phyloP scores from a whole-genome alignment of 2,888 invertebrate species.

The Cosmorhoe ocellata region DNA sequence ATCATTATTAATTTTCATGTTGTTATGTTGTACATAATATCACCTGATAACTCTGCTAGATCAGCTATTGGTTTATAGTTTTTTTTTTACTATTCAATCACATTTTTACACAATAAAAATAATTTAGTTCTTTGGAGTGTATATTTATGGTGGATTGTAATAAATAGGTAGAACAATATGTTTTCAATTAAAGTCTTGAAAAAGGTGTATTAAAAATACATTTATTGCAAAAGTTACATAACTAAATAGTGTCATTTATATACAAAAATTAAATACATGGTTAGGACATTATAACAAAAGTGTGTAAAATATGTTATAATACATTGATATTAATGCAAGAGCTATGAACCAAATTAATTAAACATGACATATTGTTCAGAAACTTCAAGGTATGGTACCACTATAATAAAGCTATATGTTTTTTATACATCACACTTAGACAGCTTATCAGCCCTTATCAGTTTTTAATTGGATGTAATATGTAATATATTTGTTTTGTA shows the following conservation, averaged over 20 bases:
- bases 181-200: slow-evolving; percentile 40
- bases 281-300: slow-evolving; percentile 55
- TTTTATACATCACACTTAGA: neutral
- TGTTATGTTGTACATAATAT: neutral
- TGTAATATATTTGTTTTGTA: too few relatives aligned
- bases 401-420: neutral
- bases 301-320: slow-evolving; percentile 59
- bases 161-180: too few relatives aligned
- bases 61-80: too few relatives aligned
- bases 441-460: neutral
- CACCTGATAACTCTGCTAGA: too few relatives aligned
- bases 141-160: too few relatives aligned
- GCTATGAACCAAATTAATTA: slow-evolving; percentile 36
- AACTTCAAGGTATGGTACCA: too few relatives aligned
- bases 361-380: neutral
- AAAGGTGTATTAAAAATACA: slow-evolving; percentile 82
- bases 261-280: slow-evolving; percentile 78
- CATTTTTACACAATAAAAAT: too few relatives aligned
- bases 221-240: slow-evolving; percentile 80
- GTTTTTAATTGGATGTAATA: too few relatives aligned
- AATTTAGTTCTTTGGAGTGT: too few relatives aligned
- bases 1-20: neutral
- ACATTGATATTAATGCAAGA: slow-evolving; percentile 46
- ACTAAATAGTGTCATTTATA: slow-evolving; percentile 78
- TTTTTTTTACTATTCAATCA: too few relatives aligned